phyloP scores from a whole-genome alignment of 2,797 vertebrate genomes.

The Glossophaga mutica region DNA sequence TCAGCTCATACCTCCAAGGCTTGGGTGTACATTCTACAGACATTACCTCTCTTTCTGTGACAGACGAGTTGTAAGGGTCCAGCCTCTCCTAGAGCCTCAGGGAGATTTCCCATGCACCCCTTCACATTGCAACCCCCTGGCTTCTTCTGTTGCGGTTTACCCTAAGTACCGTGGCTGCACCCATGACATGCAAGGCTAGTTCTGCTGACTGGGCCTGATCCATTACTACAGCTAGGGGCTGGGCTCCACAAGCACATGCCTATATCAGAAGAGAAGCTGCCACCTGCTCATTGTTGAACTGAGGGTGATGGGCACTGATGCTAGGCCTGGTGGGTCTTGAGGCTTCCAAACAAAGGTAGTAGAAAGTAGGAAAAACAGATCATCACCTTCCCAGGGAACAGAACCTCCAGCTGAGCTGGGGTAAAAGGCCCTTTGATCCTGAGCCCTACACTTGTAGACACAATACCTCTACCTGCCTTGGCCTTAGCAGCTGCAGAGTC shows the following conservation, averaged over 20 bases:
- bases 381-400: not conserved
- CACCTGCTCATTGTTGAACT: not conserved
- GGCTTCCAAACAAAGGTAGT: not conserved
- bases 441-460: not conserved
- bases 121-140: not conserved
- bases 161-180: not conserved
- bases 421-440: not conserved
- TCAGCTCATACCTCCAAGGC: not conserved
- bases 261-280: not conserved
- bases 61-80: not conserved
- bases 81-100: not conserved
- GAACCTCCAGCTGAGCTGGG: not conserved
- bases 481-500: slow-evolving; percentile 52
- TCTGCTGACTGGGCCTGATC: not conserved
- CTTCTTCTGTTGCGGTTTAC: not conserved
- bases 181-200: not conserved
- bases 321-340: not conserved
- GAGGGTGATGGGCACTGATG: not conserved
- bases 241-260: too few species aligned
- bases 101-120: not conserved
- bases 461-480: not conserved
- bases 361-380: not conserved
- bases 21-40: not conserved
- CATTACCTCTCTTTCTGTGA: not conserved
- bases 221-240: not conserved